Percentiles rank a stretch among this genome's conserved stretches.
These are phyloP conservation scores for Agonopterix alstromeriana DNA, from an alignment of 2,888 invertebrate species.

Conservation along the genomic window DNA sequence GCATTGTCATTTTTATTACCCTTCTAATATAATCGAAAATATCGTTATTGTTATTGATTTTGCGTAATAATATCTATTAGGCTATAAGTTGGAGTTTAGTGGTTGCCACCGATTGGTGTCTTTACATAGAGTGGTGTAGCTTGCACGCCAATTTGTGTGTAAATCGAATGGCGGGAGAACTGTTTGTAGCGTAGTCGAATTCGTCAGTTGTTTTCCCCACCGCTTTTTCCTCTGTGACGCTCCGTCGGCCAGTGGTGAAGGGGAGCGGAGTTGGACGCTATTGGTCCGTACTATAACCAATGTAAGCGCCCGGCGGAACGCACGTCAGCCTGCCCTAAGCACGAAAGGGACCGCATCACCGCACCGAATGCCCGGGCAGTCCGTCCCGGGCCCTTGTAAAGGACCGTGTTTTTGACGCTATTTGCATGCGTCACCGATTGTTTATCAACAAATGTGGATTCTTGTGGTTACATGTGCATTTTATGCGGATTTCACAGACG, in stretches of 20 bases:
- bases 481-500: constrained; percentile 29
- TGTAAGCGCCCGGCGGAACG: constrained; percentile 30
- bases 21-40: too few species aligned
- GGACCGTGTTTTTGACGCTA: constrained; percentile 43
- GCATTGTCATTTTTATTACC: too few species aligned
- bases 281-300: constrained; percentile 51
- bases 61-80: too few species aligned
- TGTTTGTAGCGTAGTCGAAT: constrained; percentile 35
- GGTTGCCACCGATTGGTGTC: constrained; percentile 46
- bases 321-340: constrained; percentile 44
- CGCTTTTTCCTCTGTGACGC: constrained; percentile 47
- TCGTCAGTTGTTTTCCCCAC: constrained; percentile 58
- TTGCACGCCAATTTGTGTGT: constrained; percentile 41
- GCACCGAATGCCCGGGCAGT: constrained; percentile 46
- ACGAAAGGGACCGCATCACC: constrained; percentile 52
- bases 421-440: constrained; percentile 35
- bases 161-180: constrained; percentile 48
- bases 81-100: too few species aligned
- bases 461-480: constrained; percentile 35
- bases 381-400: constrained; percentile 61
- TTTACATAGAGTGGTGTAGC: constrained; percentile 46
- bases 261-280: constrained; percentile 31
- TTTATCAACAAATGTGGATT: constrained; percentile 49
- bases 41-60: too few species aligned
- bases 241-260: constrained; percentile 42